Percentiles rank a stretch among this genome's conserved stretches.
Conservation (phyloP, 2,113 vertebrate genomes). For the Etia nguti region DNA sequence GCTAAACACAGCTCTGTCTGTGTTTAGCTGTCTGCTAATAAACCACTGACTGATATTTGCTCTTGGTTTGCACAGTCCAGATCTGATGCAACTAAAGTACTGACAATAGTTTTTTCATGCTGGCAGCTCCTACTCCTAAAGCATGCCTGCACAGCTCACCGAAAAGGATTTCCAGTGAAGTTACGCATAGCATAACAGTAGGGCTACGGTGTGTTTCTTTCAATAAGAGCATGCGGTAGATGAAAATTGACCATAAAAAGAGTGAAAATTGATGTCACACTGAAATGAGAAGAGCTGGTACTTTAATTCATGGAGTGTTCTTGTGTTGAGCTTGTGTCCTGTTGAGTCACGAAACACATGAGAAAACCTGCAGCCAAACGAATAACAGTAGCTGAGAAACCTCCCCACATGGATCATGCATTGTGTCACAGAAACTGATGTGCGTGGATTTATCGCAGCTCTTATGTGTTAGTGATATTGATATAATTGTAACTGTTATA, state of each 20-base stretch:
- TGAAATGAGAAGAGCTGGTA: neutral
- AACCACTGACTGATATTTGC: neutral
- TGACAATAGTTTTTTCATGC: neutral
- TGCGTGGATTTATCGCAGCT: constrained; percentile 64
- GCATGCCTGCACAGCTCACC: neutral
- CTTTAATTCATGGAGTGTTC: neutral
- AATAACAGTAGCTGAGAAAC: constrained; percentile 25
- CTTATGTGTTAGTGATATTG: constrained; percentile 70
- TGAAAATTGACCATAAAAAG: neutral
- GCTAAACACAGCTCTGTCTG: neutral
- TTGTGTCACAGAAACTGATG: constrained; percentile 54
- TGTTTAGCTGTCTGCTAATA: neutral
- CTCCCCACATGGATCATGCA: constrained; percentile 43
- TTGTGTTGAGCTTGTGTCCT: neutral
- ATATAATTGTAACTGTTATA: constrained; percentile 70
- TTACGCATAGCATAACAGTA: neutral
- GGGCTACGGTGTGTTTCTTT: neutral
- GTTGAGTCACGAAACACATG: constrained; percentile 22
- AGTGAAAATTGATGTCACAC: neutral
- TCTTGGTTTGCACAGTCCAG: neutral
- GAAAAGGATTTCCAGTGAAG: neutral
- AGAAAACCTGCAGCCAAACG: constrained; percentile 10
- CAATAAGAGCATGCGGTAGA: neutral
- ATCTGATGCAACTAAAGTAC: neutral
- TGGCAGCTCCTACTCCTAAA: neutral